A percentile compares a stretch with the other conserved stretches of the same genome.
These are phyloP conservation scores for Corvus moneduloides DNA, from an alignment of 2,113 vertebrate genomes.

Conservation along the genomic window DNA sequence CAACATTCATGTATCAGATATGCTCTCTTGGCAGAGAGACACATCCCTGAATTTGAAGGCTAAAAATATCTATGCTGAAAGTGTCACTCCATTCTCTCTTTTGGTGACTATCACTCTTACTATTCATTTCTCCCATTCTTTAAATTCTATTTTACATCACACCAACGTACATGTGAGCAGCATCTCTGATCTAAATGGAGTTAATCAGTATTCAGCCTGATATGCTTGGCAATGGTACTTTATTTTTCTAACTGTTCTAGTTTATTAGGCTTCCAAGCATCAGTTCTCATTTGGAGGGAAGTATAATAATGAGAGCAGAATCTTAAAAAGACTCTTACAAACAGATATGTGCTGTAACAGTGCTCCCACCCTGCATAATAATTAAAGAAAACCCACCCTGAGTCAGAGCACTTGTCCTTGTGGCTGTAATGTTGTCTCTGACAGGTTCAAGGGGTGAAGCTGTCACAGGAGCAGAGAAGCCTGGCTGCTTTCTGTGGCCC, in stretches of 20 bases:
- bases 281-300: neutral
- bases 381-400: neutral
- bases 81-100: neutral
- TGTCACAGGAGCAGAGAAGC: neutral
- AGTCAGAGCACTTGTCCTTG: neutral
- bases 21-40: neutral
- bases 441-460: rapidly evolving
- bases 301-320: neutral
- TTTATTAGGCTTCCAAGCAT: neutral
- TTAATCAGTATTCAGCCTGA: neutral
- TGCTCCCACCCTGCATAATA: neutral
- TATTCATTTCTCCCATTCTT: neutral
- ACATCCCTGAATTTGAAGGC: neutral
- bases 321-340: neutral
- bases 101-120: neutral
- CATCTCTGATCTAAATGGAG: neutral
- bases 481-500: neutral
- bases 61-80: neutral
- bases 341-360: neutral
- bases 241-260: neutral
- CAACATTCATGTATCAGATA: neutral
- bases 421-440: neutral
- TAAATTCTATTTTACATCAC: neutral
- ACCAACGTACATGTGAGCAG: neutral
- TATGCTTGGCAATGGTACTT: neutral